Evolutionary conservation across 2,888 invertebrate genomes (phyloP).

Genomic region (Nemoura dubitans): DNA sequence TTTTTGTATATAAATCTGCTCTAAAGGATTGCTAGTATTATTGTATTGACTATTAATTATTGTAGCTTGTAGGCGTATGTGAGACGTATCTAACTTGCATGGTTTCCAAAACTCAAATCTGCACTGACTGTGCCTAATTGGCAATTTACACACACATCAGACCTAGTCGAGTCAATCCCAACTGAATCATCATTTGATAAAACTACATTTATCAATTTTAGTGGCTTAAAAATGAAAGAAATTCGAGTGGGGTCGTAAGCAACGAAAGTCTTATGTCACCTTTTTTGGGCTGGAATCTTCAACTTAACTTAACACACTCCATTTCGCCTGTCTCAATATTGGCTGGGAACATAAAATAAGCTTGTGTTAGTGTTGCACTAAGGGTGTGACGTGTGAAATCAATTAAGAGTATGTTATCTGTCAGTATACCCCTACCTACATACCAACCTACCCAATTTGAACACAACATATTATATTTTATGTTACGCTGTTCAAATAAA

Average conservation of each 20-base stretch:
- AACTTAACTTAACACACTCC: background rate
- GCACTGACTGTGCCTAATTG: background rate
- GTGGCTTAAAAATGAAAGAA: background rate
- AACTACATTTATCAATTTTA: background rate
- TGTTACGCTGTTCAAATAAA: constrained; percentile 16
- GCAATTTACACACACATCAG: background rate
- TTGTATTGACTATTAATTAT: constrained; percentile 9
- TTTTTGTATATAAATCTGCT: background rate
- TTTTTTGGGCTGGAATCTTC: background rate
- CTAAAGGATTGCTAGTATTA: background rate
- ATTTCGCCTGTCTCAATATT: background rate
- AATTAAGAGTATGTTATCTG: background rate
- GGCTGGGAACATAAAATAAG: background rate
- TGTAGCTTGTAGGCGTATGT: background rate
- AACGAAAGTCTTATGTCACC: background rate
- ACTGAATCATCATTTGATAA: background rate
- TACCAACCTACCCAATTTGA: background rate
- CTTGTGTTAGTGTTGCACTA: background rate
- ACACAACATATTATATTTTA: background rate
- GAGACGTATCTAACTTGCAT: background rate
- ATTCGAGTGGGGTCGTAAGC: background rate
- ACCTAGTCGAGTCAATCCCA: background rate
- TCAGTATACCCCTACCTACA: background rate
- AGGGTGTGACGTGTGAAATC: background rate
- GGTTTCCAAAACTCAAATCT: background rate